phyloP scores from a whole-genome alignment of 2,113 vertebrate species.

The Elgaria multicarinata region DNA sequence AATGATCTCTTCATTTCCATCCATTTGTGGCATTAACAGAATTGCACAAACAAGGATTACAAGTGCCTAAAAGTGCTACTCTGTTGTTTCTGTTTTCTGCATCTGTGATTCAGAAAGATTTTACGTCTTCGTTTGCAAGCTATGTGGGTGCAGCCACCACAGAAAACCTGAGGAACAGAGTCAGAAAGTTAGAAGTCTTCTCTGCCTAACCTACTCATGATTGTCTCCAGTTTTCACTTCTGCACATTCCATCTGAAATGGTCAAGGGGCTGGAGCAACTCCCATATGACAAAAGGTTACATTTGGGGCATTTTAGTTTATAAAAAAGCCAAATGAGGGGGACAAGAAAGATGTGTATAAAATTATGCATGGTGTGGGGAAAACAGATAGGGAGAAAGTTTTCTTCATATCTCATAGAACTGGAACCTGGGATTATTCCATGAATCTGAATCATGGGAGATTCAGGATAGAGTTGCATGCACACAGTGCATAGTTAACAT shows the following conservation, averaged over 20 bases:
- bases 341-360: too few relatives aligned
- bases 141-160: neutral
- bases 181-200: neutral
- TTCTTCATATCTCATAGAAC: too few relatives aligned
- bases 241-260: neutral
- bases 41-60: neutral
- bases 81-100: neutral
- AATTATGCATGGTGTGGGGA: too few relatives aligned
- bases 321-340: too few relatives aligned
- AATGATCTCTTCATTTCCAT: constrained; percentile 14
- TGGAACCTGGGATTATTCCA: too few relatives aligned
- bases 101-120: neutral
- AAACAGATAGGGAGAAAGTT: too few relatives aligned
- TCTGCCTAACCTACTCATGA: neutral
- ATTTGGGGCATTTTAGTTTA: too few relatives aligned
- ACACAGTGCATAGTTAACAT: too few relatives aligned
- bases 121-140: neutral
- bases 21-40: neutral
- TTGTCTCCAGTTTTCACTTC: neutral
- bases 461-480: too few relatives aligned
- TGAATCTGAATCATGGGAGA: too few relatives aligned
- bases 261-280: too few relatives aligned
- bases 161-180: neutral
- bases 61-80: neutral
- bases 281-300: too few relatives aligned